Evolutionary conservation across 2,888 invertebrate genomes (phyloP).

Genomic region (Sepiola atlantica): DNA sequence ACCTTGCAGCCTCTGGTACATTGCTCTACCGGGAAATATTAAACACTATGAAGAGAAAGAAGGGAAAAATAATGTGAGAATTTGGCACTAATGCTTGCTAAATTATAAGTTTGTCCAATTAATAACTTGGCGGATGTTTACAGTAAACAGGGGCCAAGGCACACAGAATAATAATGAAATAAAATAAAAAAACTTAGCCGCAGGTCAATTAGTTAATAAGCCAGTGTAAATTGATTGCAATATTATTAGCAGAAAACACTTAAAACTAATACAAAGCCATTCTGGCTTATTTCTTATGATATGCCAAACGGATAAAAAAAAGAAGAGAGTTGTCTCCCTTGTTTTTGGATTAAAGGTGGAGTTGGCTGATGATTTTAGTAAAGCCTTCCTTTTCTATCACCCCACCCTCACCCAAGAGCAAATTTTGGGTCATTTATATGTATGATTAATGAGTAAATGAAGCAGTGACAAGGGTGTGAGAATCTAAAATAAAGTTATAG

Average conservation of each 20-base stretch:
- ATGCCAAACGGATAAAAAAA: background rate
- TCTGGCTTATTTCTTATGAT: background rate
- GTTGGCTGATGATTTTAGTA: background rate
- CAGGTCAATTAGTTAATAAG: background rate
- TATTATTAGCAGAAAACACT: slow-evolving; percentile 32
- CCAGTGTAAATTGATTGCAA: background rate
- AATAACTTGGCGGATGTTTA: background rate
- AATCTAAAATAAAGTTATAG: background rate
- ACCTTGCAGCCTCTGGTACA: background rate
- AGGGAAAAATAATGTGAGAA: background rate
- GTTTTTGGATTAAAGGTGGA: background rate
- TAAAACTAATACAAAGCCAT: background rate
- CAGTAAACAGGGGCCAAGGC: background rate
- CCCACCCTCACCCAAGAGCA: background rate
- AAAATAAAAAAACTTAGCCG: slow-evolving; percentile 3
- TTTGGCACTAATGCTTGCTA: background rate
- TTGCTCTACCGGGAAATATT: background rate
- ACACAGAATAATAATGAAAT: background rate
- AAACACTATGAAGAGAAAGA: background rate
- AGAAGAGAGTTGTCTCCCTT: background rate
- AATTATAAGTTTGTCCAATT: slow-evolving; percentile 20
- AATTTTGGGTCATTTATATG: background rate
- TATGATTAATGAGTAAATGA: slow-evolving; percentile 32
- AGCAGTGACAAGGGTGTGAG: slow-evolving; percentile 19
- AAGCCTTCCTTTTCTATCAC: background rate